Conservation (phyloP, 2,113 vertebrate genomes). For the Ptyas mucosa region DNA sequence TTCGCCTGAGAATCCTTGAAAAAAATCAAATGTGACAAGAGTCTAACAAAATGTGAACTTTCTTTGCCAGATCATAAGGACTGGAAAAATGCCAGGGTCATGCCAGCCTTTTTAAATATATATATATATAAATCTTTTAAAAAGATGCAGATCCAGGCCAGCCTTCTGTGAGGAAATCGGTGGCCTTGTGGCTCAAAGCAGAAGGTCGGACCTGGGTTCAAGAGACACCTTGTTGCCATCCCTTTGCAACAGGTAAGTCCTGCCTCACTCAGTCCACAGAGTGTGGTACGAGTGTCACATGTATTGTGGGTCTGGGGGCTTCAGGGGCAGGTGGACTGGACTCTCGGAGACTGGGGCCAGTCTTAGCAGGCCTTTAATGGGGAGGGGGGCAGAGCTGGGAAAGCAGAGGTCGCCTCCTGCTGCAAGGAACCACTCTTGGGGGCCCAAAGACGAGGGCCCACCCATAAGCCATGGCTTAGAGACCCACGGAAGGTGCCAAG, state of each 20-base stretch:
- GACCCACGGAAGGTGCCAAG: too few species aligned
- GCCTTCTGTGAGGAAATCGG: background rate
- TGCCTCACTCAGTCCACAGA: background rate
- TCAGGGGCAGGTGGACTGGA: background rate
- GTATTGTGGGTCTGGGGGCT: background rate
- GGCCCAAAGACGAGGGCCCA: too few species aligned
- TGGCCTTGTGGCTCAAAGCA: background rate
- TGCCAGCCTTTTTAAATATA: background rate
- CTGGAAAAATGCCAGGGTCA: background rate
- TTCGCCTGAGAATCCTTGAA: background rate
- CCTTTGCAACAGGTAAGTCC: background rate
- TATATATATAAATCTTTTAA: too few species aligned
- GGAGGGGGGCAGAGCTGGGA: too few species aligned
- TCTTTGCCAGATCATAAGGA: background rate
- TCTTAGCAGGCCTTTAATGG: too few species aligned
- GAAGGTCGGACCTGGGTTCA: background rate
- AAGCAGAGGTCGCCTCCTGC: too few species aligned
- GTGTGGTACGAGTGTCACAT: fast-evolving
- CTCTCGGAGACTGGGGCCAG: too few species aligned
- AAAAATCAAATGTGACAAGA: background rate
- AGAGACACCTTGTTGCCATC: background rate
- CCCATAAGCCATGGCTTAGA: too few species aligned
- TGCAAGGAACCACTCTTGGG: too few species aligned
- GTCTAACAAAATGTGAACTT: background rate
- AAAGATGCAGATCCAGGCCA: too few species aligned